Base-by-base conservation (phyloP, 1,140 invertebrate genomes). In the Wasmannia auropunctata region DNA sequence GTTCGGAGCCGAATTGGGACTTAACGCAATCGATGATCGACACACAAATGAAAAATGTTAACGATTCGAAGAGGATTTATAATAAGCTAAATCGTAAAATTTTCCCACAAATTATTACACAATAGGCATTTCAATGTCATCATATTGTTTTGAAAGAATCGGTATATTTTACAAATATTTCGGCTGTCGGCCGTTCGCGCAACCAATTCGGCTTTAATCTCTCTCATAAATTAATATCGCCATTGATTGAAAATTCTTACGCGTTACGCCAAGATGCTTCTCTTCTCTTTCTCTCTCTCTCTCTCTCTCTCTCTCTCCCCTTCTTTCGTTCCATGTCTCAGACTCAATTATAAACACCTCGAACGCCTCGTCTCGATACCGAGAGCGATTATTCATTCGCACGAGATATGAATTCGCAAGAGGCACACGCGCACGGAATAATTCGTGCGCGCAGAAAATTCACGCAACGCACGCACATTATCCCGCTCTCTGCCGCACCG, bases 381-480 rank as follows among this genome's bases (percentile, higher is more conserved):
- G 46, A 86, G 46, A 54, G 84, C 85, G 63, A 88, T 89, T 83
- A 86, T 51, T 89, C 88, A 89, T 89, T 88, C 75, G 43, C 28
- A 63, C 87, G 56, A 77, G 75, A 85, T 51, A 83, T 69, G 87
- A 83, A 89, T 83, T 86, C 51, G 74, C 56, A 75, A 51, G 16
- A 72, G 56, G n/a, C 19, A 14, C 69, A 37, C 83, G 75, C 85
- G 83, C 79, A 76, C 49, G 69, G 76, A 86, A 88, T 89, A 88
- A 86, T 81, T n/a, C 62, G 56, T 31, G 51, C 69, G 56, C 22
- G 74, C 76, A 81, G 76, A 88, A 88, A 86, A 83, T 88, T 86
- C 84, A 81, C 54, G 75, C 80, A 88, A 76, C 74, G 88, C 87
- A 86, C 84, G 88, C 81, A 86, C 63, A 54, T 89, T 86, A 89